Base-by-base conservation (phyloP, 2,888 invertebrate genomes). In the Agrotis exclamationis region DNA sequence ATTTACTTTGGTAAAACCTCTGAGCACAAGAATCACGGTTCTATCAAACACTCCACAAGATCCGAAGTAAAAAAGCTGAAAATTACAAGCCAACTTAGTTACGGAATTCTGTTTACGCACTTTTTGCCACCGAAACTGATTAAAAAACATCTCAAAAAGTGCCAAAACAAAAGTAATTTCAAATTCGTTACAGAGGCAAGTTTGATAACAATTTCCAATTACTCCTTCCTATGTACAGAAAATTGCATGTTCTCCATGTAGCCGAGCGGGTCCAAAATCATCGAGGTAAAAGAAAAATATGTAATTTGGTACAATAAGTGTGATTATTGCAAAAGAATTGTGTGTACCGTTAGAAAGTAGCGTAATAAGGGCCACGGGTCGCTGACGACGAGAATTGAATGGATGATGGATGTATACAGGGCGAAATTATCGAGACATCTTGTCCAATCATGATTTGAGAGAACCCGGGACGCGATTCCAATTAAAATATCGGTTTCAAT, bases 331-430 rank as follows among this genome's bases (percentile, higher is more conserved):
- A 82, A 85, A 80, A 76, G 74, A 82, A 85, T 83, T 86, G 72
- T 83, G 77, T 79, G 77, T 82, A 70, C 89, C 86, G 88, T 89
- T 90, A 90, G 88, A 91, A 89, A 89, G 87, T 77, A 58, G 58
- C 57, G 80, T 88, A 89, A 90, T 87, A 82, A 84, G 82, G 81
- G 86, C 76, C 73, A 77, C 73, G 76, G 76, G 83, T 85, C 75
- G 78, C 60, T 80, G 80, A 65, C 67, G 74, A 74, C 78, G 72
- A 64, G 73, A 71, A 63, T 66, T 66, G 69, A 79, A 75, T 65
- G 64, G 54, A 68, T 79, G 79, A 81, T 82, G 63, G 70, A 79
- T 69, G 66, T 59, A 39, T 39, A 83, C 57, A 63, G 63, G 51
- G 66, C 68, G 24, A 74, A 78, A 81, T 81, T 71, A 81, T 79